Evolutionary conservation across 1,140 invertebrate species (phyloP), one percentile per base, ranked within the genome.

Genomic region (Melipona quadrifasciata): DNA sequence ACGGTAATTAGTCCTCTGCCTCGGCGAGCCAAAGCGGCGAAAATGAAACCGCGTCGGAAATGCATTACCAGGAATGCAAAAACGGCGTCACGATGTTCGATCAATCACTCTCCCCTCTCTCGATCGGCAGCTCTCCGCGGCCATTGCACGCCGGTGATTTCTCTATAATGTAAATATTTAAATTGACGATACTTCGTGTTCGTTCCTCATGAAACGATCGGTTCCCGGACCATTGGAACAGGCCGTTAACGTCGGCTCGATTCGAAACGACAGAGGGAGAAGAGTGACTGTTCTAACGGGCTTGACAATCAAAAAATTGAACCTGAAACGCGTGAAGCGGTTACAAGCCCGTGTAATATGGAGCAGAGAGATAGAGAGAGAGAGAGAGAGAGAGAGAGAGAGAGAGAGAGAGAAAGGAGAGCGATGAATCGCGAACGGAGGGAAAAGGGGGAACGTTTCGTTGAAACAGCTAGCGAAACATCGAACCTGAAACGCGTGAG

Each of bases 81-180:
- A 80, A 34, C 21, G 16, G 16, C 21, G 24, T 24, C 47, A 51
- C 34, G n/a, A 61, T 72, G 58, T 2, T 5, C 51, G 24, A 65
- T 80, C 58, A 55, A 82, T 77, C 57, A 39, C 14, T 11, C 27
- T 16, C 3, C 24, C 39, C 39, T 8, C 8, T 8, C 6, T 47
- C 39, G 39, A 67, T 82, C 80, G 58, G 55, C 39, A 27, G 31
- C 57, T 24, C n/a, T 11, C 72, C 6, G 1, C 31, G 19, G 27
- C 17, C n/a, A 27, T 27, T 17, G 58, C 19, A 10, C 67, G 27
- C 17, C 57, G 39, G 27, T 57, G 55, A 65, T 75, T 75, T 74
- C 57, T 16, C 39, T 57, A 61, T 61, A 76, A 82, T 76, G 27
- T 31, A 82, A 82, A 82, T 74, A 82, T 82, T 82, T 75, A 67